A percentile compares a stretch with the other conserved stretches of the same genome.
These are phyloP conservation scores for Tadarida brasiliensis DNA, from an alignment of 2,797 vertebrate genomes.

Conservation along the genomic window DNA sequence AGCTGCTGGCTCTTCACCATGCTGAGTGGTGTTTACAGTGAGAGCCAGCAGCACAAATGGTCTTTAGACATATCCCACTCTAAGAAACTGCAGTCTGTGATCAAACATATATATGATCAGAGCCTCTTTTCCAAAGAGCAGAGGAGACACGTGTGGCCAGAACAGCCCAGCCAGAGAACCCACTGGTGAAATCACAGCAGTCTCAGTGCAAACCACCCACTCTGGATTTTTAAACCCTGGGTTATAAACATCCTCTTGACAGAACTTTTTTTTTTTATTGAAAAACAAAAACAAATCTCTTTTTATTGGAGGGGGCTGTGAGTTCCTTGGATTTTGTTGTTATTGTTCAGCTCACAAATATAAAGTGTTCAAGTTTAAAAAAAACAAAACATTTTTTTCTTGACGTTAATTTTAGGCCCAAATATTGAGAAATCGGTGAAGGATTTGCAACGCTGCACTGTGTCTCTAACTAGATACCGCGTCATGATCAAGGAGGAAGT, in stretches of 20 bases:
- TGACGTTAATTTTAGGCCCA: slow-evolving; percentile 85
- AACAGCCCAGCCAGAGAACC: neutral
- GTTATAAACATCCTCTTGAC: neutral
- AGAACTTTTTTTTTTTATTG: neutral
- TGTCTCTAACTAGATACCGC: slow-evolving; percentile 90
- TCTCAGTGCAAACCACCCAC: neutral
- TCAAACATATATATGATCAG: slow-evolving; percentile 36
- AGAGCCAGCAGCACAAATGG: slow-evolving; percentile 33
- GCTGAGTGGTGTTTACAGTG: neutral
- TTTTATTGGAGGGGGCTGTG: neutral
- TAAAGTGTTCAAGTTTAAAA: slow-evolving; percentile 42
- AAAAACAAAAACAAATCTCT: slow-evolving; percentile 7
- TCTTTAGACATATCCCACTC: slow-evolving; percentile 24
- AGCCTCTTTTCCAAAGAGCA: slow-evolving; percentile 34
- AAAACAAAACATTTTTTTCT: slow-evolving; percentile 44
- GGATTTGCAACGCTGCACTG: slow-evolving; percentile 91
- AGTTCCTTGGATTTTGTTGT: neutral
- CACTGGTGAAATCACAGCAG: neutral
- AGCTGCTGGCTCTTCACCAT: slow-evolving; percentile 42
- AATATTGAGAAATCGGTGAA: slow-evolving; percentile 91
- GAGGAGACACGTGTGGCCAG: neutral
- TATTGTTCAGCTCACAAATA: slow-evolving; percentile 25
- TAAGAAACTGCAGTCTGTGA: neutral
- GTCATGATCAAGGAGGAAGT: slow-evolving; percentile 91
- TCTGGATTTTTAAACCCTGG: neutral